Percentiles rank a stretch among this genome's conserved stretches.
Conservation (phyloP, 2,888 invertebrate genomes). For the Dromius quadrimaculatus region DNA sequence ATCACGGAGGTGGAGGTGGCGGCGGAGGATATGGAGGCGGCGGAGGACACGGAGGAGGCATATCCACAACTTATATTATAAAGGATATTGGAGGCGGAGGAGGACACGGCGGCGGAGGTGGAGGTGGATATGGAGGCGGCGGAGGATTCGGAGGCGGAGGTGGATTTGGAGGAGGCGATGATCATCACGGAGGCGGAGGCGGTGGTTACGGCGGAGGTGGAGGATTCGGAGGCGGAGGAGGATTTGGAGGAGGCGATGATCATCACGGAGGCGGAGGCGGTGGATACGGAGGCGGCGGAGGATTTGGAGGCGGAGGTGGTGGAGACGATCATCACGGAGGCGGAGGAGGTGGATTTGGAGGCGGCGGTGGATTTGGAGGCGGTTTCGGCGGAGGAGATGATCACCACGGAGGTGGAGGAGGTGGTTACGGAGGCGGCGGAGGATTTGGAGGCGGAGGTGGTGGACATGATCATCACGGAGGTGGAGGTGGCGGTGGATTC, state of each 20-base stretch:
- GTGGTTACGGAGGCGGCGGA: constrained; percentile 35
- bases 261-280: constrained; percentile 49
- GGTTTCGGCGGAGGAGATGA: constrained; percentile 44
- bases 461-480: too few relatives aligned
- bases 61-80: constrained; percentile 43
- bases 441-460: constrained; percentile 52
- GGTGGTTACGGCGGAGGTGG: constrained; percentile 53
- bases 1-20: constrained; percentile 50
- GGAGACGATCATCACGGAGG: too few relatives aligned
- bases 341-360: constrained; percentile 41
- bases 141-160: constrained; percentile 51
- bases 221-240: constrained; percentile 54
- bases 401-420: constrained; percentile 37
- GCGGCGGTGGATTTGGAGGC: constrained; percentile 48
- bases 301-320: constrained; percentile 52
- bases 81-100: constrained; percentile 53
- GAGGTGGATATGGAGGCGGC: constrained; percentile 51
- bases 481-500: constrained; percentile 48
- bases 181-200: constrained; percentile 46
- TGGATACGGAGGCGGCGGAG: constrained; percentile 53
- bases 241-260: constrained; percentile 47
- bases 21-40: constrained; percentile 47
- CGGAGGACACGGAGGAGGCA: constrained; percentile 52
- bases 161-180: constrained; percentile 42
- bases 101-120: constrained; percentile 54